Evolutionary conservation across 2,797 vertebrate genomes (phyloP).

Genomic region (Typhlichthys subterraneus): DNA sequence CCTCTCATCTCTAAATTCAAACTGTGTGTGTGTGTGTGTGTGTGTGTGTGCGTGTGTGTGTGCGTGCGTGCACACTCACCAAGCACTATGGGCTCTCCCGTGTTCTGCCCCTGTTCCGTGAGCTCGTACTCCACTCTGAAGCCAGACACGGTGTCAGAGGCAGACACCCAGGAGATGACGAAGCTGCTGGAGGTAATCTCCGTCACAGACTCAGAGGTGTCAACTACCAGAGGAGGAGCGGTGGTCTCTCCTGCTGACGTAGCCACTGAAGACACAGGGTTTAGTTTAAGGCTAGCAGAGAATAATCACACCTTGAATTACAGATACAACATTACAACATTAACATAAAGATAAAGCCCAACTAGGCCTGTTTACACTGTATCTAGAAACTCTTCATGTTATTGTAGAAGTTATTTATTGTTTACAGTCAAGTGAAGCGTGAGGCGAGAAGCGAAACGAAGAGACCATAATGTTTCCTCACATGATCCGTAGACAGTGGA

Average conservation of each 20-base stretch:
- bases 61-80: slow-evolving; percentile 71
- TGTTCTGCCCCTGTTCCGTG: slow-evolving; percentile 84
- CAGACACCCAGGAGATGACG: slow-evolving; percentile 97
- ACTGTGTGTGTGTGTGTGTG: neutral
- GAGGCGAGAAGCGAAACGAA: too few relatives aligned
- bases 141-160: slow-evolving; percentile 93
- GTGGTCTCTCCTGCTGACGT: slow-evolving; percentile 84
- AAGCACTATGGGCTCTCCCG: slow-evolving; percentile 83
- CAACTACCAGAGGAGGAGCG: slow-evolving; percentile 79
- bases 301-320: too few relatives aligned
- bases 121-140: slow-evolving; percentile 96
- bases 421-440: too few relatives aligned
- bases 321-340: too few relatives aligned
- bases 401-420: too few relatives aligned
- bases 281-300: neutral
- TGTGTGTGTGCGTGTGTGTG: neutral
- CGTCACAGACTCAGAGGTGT: slow-evolving; percentile 92
- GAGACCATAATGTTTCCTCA: slow-evolving; percentile 63
- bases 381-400: too few relatives aligned
- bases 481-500: slow-evolving; percentile 87
- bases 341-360: too few relatives aligned
- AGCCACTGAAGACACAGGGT: slow-evolving; percentile 68
- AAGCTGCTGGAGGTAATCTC: slow-evolving; percentile 98
- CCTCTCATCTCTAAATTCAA: too few relatives aligned
- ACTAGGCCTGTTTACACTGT: too few relatives aligned